A percentile compares a stretch with the other conserved stretches of the same genome.
These are phyloP conservation scores for Apocrypta bakeri DNA, from an alignment of 1,140 invertebrate species.

Conservation along the genomic window DNA sequence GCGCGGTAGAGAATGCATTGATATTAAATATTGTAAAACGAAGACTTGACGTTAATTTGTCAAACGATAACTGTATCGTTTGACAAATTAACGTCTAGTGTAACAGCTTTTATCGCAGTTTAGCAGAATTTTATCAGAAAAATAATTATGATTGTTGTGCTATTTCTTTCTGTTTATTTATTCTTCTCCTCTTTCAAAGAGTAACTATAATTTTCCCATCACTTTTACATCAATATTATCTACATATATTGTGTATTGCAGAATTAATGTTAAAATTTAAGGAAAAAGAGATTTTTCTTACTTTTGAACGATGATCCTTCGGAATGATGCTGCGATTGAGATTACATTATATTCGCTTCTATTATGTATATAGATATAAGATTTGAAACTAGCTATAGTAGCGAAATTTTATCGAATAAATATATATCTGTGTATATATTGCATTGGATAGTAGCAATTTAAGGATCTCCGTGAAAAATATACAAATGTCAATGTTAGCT, in stretches of 20 bases:
- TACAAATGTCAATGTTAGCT: no score
- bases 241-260: no score
- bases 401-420: neutral
- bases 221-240: no score
- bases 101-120: neutral
- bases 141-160: no score
- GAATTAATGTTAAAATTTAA: no score
- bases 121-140: no score
- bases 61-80: neutral
- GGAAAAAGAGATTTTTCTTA: neutral
- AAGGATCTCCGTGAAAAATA: no score
- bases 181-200: no score
- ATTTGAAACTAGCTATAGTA: neutral
- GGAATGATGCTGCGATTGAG: neutral
- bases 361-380: neutral
- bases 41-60: neutral
- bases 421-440: constrained; percentile 5
- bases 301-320: neutral
- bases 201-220: no score
- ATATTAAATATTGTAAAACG: neutral
- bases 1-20: neutral
- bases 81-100: no score
- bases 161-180: no score
- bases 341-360: neutral
- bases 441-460: constrained; percentile 13